Base-by-base conservation (phyloP, 1,140 invertebrate species). In the Aleiodes sp. region DNA sequence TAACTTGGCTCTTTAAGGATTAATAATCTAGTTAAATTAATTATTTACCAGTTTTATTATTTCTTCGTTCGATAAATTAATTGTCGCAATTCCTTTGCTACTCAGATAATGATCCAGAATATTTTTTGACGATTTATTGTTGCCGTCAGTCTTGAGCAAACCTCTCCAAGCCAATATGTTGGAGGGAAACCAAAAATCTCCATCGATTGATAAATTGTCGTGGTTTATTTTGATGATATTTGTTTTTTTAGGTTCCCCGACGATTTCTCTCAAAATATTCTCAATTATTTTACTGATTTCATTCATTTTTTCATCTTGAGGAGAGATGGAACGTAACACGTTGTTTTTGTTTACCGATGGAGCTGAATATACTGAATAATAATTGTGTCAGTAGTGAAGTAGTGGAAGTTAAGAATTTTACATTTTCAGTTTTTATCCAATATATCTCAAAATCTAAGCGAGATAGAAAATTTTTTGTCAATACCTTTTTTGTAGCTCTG, bases 101-200 rank as follows among this genome's bases (percentile, higher is more conserved):
- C 73, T 8, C 39, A 76, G 63, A 72, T 73, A 78, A 69, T 76
- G 71, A 26, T 79, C 73, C 10, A 80, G 71, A 43, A 80, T 78
- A 39, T 73, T 73, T 56, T 43, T 16, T n/a, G 31, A 59, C 10
- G 61, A 57, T n/a, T 28, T 46, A 8, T 70, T 4, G 8, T 71
- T 39, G 1, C 59, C 16, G 8, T 75, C 63, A 29, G 61, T 2
- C 9, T 29, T 0, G 21, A 87, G 70, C 75, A 81, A 81, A 70
- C 77, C 80, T 73, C 78, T 83, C 88, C 88, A 90, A 19, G 83
- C 81, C 75, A 84, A 79, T n/a, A 84, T 68, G 39, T 79, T 84
- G 43, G 78, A 80, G 61, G 82, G 79, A 76, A 89, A 89, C 80
- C 84, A 87, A 8, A 88, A 80, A 35, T 90, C 88, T 31, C 88